Conservation (phyloP, 2,797 vertebrate species). For the Leuciscus waleckii region DNA sequence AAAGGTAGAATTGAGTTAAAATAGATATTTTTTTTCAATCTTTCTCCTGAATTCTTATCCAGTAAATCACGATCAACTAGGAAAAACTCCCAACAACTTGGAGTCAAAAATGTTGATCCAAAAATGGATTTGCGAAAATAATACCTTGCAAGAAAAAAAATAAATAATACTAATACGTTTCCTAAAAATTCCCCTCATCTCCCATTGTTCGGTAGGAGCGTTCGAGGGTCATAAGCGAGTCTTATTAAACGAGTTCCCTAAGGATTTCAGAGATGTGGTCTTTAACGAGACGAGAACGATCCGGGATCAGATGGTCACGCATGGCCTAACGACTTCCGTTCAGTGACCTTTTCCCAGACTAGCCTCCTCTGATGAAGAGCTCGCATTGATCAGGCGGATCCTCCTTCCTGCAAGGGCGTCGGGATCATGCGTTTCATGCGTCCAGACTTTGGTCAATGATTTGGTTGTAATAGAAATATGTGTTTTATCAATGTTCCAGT, state of each 20-base stretch:
- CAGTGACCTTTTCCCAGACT: not conserved
- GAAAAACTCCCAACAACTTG: not conserved
- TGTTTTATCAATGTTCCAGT: not conserved
- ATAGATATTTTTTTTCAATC: not conserved
- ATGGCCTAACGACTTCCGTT: not conserved
- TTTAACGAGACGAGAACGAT: not conserved
- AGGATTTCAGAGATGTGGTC: not conserved
- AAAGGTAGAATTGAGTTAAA: not conserved
- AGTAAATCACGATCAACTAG: not conserved
- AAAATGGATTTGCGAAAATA: not conserved
- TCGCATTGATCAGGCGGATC: no score
- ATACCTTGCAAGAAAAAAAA: not conserved
- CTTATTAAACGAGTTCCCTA: not conserved
- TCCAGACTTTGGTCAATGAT: not conserved
- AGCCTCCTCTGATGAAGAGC: not conserved
- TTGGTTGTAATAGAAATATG: not conserved
- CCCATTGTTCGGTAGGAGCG: no score
- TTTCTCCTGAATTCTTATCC: not conserved
- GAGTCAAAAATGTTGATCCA: not conserved
- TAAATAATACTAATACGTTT: not conserved
- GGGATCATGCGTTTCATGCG: no score
- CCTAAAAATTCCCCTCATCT: not conserved
- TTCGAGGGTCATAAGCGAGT: not conserved
- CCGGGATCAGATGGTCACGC: not conserved
- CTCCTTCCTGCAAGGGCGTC: no score